Conservation (phyloP, 1,140 invertebrate genomes). For the Ostrea denselamellosa region DNA sequence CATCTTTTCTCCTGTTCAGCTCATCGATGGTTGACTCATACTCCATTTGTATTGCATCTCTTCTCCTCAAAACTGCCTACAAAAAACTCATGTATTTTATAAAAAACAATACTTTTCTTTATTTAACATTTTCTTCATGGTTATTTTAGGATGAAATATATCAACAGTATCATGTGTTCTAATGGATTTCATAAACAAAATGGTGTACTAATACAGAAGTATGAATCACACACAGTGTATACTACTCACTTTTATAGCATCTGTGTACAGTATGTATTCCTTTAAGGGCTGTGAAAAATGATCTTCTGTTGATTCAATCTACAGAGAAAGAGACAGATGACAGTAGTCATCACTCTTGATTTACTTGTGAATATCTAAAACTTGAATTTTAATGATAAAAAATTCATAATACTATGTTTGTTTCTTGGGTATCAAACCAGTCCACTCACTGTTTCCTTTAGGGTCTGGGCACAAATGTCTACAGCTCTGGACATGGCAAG, state of each 20-base stretch:
- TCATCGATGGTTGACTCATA: conserved; percentile 86
- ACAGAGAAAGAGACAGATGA: conserved; percentile 1
- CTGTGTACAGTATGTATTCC: conserved; percentile 86
- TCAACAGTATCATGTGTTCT: neutral
- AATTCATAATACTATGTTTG: neutral
- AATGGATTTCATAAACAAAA: neutral
- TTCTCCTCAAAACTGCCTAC: conserved; percentile 81
- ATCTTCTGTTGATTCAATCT: conserved; percentile 74
- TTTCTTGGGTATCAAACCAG: neutral
- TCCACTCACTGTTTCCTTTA: conserved; percentile 74
- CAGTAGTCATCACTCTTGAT: no score
- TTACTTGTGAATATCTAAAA: neutral
- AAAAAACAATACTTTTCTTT: neutral
- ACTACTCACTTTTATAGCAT: conserved; percentile 86
- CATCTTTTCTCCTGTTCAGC: conserved; percentile 82
- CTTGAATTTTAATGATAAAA: neutral
- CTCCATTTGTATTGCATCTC: conserved; percentile 86
- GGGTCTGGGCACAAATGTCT: conserved; percentile 68
- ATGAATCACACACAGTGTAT: neutral
- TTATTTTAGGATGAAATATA: neutral
- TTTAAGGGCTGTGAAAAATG: conserved; percentile 81
- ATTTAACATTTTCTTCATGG: neutral
- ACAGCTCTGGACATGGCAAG: conserved; percentile 74
- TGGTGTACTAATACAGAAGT: neutral
- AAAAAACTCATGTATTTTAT: conserved; percentile 5